Conservation (phyloP, 2,113 vertebrate species). For the Corydoras sp. region DNA sequence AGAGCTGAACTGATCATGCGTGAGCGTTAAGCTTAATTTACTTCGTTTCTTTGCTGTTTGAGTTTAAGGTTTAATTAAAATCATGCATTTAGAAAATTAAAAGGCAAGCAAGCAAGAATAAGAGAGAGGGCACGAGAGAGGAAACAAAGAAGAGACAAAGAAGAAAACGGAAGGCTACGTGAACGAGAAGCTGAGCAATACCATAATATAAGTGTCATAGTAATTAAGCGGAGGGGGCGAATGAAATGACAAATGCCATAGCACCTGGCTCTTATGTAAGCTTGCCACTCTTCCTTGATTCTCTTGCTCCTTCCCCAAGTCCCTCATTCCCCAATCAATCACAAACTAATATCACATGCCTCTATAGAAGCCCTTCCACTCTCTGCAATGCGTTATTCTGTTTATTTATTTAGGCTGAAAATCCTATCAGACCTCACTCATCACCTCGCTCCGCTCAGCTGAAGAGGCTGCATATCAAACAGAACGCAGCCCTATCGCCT, state of each 20-base stretch:
- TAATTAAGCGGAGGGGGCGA: conserved; percentile 56
- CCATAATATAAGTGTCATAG: conserved; percentile 42
- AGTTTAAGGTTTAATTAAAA: conserved; percentile 73
- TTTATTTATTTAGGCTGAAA: conserved; percentile 65
- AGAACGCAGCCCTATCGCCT: conserved; percentile 37
- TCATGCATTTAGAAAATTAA: conserved; percentile 66
- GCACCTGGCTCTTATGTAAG: conserved; percentile 45
- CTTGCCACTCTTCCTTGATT: conserved; percentile 17
- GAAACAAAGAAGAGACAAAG: conserved; percentile 32
- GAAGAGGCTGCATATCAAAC: conserved; percentile 56
- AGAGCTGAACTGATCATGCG: conserved; percentile 22
- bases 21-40: conserved; percentile 48
- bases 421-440: conserved; percentile 52
- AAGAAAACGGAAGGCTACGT: conserved; percentile 9
- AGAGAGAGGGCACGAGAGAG: conserved; percentile 19
- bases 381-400: conserved; percentile 52
- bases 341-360: conserved; percentile 62
- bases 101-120: conserved; percentile 52
- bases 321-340: conserved; percentile 66
- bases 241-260: conserved; percentile 49
- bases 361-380: conserved; percentile 55
- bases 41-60: conserved; percentile 54
- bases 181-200: conserved; percentile 19
- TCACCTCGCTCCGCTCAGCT: conserved; percentile 50
- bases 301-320: conserved; percentile 36